Evolutionary conservation across 2,797 vertebrate genomes (phyloP), one percentile per base, ranked within the genome.

Genomic region (Vireo griseus): DNA sequence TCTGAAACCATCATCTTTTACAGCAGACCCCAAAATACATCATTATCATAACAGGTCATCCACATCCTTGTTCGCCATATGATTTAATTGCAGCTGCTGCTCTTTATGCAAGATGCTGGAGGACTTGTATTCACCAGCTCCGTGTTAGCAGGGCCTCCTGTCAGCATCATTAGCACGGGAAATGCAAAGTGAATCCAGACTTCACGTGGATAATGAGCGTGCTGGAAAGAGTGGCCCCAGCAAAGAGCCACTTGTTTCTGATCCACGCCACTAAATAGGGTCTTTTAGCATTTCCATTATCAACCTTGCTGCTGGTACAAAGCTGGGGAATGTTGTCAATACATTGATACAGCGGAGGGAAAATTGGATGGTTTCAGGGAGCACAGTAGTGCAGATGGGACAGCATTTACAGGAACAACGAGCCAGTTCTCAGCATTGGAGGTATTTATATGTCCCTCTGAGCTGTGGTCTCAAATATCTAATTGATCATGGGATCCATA

Each of bases 151-250:
- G 73, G 47, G 48, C 48, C 69, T 95, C 67, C 74, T 84, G 63
- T 86, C 51, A 88, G 90, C 83, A 88, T 93, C 92, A 93, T 95
- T 94, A 97, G 80, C 81, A 71, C 45, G 35, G 51, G 71, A 85
- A 93, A 88, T 48, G 40, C 57, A 72, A 73, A 88, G 63, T 76
- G 77, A 86, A 75, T 28, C 51, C 0, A 0, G 67, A 54, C 51
- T 59, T 78, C 40, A 28, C 10, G 14, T 21, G 37, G 67, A 91
- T 95, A 96, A 96, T 42, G 47, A 96, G 84, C 8, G 11, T 4
- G 37, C 44, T 89, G 86, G 55, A 79, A 90, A 86, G 87, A 81
- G n/a, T 25, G 90, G 47, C 58, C 72, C 62, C 2, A 8, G 76
- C 16, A 65, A 92, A 90, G 52, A 75, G 19, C 2, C 0, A 20